Percentiles rank a stretch among this genome's conserved stretches.
Conservation (phyloP, 2,888 invertebrate species). For the Disparrhopalites patrizii region DNA sequence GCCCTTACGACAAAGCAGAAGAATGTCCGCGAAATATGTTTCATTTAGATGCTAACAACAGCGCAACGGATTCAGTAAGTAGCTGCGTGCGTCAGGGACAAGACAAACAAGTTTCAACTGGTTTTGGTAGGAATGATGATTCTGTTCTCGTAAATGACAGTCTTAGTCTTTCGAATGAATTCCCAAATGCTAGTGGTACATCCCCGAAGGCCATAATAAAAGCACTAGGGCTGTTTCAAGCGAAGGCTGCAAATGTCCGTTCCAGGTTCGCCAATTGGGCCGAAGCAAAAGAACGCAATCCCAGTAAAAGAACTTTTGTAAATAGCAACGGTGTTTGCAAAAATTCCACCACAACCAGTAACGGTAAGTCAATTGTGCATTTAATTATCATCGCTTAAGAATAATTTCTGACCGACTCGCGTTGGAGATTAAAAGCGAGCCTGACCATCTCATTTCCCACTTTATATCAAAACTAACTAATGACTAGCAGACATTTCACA, state of each 20-base stretch:
- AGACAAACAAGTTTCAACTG: background rate
- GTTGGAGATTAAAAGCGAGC: too few relatives aligned
- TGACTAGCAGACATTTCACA: too few relatives aligned
- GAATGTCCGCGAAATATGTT: background rate
- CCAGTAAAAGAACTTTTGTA: too few relatives aligned
- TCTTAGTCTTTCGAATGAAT: background rate
- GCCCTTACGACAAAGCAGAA: background rate
- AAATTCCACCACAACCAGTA: too few relatives aligned
- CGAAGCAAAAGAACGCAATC: constrained; percentile 35
- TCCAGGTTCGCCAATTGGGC: constrained; percentile 43
- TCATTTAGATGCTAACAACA: background rate
- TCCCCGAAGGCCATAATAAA: constrained; percentile 45
- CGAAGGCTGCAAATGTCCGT: constrained; percentile 46
- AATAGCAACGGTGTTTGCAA: too few relatives aligned
- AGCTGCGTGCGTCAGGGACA: background rate
- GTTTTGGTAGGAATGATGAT: background rate
- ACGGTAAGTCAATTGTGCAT: too few relatives aligned
- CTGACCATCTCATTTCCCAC: too few relatives aligned
- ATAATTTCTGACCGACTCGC: too few relatives aligned
- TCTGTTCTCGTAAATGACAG: background rate
- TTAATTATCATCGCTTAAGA: too few relatives aligned
- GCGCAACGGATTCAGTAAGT: constrained; percentile 10
- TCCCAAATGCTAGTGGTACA: background rate
- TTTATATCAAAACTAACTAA: too few relatives aligned
- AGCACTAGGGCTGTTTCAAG: constrained; percentile 47